Evolutionary conservation across 2,113 vertebrate genomes (phyloP).

Genomic region (Siniperca chuatsi): DNA sequence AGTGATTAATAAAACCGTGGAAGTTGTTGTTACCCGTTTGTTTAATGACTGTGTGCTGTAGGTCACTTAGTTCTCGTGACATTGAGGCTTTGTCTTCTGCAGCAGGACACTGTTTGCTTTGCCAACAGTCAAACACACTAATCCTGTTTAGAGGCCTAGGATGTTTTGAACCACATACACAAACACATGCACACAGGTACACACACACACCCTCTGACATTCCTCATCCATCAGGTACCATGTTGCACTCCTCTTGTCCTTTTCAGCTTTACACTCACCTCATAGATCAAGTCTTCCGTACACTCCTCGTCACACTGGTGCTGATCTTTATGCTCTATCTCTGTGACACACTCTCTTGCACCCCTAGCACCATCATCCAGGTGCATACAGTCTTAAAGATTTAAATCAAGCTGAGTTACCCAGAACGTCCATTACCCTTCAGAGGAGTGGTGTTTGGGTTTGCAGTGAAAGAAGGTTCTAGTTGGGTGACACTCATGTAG

Average conservation of each 20-base stretch:
- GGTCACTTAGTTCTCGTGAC: constrained; percentile 67
- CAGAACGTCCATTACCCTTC: constrained; percentile 7
- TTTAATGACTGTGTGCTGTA: constrained; percentile 30
- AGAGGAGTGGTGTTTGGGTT: constrained; percentile 40
- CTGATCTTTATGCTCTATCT: constrained; percentile 16
- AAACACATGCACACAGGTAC: constrained; percentile 23
- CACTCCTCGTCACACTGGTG: neutral
- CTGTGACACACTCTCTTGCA: constrained; percentile 19
- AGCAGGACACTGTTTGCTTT: constrained; percentile 70
- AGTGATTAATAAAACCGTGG: constrained; percentile 10
- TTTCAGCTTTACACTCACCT: constrained; percentile 18
- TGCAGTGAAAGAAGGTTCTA: neutral
- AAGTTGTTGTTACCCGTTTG: neutral
- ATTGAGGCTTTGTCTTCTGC: constrained; percentile 53
- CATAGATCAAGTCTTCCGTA: neutral
- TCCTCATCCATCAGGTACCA: constrained; percentile 15
- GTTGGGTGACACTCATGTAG: constrained; percentile 16
- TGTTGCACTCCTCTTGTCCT: neutral
- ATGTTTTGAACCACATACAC: constrained; percentile 68
- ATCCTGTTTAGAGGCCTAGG: constrained; percentile 70
- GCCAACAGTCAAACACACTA: constrained; percentile 73
- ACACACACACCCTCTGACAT: constrained; percentile 30
- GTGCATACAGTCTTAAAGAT: constrained; percentile 5
- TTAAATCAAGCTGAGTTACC: neutral
- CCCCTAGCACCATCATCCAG: constrained; percentile 28